A percentile compares a stretch with the other conserved stretches of the same genome.
Evolutionary conservation across 2,888 invertebrate species (phyloP).

Genomic region (Thalpophila matura): DNA sequence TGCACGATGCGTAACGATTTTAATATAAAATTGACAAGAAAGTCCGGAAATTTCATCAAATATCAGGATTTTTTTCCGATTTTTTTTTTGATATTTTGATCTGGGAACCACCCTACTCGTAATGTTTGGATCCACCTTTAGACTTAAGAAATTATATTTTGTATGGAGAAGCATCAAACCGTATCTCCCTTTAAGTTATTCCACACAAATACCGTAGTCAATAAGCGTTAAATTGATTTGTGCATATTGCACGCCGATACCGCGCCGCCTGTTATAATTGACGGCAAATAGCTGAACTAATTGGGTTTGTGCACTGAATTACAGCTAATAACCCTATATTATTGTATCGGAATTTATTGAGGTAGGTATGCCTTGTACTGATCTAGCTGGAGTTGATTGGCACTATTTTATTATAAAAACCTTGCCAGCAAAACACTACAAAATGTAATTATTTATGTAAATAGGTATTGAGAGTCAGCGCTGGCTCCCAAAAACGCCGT

Average conservation of each 20-base stretch:
- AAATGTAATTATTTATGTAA: too few species aligned
- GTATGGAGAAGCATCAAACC: neutral
- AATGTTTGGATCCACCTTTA: too few species aligned
- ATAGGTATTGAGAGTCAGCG: too few species aligned
- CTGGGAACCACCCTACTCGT: too few species aligned
- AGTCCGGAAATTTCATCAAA: too few species aligned
- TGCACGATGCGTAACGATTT: too few species aligned
- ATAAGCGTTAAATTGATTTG: slow-evolving; percentile 57
- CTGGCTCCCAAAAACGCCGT: too few species aligned
- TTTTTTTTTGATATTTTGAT: too few species aligned
- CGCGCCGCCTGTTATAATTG: slow-evolving; percentile 43
- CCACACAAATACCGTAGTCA: slow-evolving; percentile 32
- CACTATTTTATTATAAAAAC: too few species aligned
- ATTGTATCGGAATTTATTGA: slow-evolving; percentile 6
- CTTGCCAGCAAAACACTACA: too few species aligned
- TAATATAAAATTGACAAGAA: too few species aligned
- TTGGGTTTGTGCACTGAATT: slow-evolving; percentile 50
- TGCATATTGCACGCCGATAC: slow-evolving; percentile 42
- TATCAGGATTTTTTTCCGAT: too few species aligned
- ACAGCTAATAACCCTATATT: slow-evolving; percentile 25
- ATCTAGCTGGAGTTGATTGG: neutral
- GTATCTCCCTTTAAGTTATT: slow-evolving; percentile 14
- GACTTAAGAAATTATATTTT: neutral
- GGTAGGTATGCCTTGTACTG: neutral
- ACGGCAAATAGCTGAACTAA: slow-evolving; percentile 56